Evolutionary conservation across 2,797 vertebrate species (phyloP).

Genomic region (Anableps anableps): DNA sequence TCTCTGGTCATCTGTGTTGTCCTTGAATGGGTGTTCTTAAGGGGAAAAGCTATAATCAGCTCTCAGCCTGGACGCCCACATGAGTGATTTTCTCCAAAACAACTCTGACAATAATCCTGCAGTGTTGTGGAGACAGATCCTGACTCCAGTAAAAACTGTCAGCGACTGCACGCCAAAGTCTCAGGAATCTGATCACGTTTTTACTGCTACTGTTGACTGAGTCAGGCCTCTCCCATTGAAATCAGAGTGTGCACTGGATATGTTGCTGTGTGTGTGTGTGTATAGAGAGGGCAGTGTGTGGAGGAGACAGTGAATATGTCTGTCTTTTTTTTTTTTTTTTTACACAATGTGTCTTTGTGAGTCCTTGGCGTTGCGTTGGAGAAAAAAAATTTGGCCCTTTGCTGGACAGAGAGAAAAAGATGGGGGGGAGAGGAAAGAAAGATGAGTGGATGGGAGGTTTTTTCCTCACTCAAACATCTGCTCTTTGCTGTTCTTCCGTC

Average conservation of each 20-base stretch:
- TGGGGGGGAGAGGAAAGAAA: slow-evolving; percentile 5
- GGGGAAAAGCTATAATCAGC: slow-evolving; percentile 29
- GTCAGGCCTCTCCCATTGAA: slow-evolving; percentile 72
- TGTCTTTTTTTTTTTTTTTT: slow-evolving; percentile 46
- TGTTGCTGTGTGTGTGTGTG: slow-evolving; percentile 26
- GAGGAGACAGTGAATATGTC: slow-evolving; percentile 58
- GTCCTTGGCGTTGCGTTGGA: slow-evolving; percentile 66
- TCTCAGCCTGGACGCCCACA: slow-evolving; percentile 32
- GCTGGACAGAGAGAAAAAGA: slow-evolving; percentile 22
- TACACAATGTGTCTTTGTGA: slow-evolving; percentile 83
- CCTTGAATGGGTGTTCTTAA: neutral
- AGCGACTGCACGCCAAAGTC: slow-evolving; percentile 47
- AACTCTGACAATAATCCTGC: slow-evolving; percentile 20
- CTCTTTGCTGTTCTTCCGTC: neutral
- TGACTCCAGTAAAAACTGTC: slow-evolving; percentile 26
- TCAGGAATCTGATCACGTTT: slow-evolving; percentile 73
- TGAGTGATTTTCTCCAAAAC: slow-evolving; percentile 33
- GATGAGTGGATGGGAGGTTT: slow-evolving; percentile 4
- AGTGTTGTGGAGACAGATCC: slow-evolving; percentile 34
- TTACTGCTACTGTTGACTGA: slow-evolving; percentile 68
- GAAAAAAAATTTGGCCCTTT: slow-evolving; percentile 57
- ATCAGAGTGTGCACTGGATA: slow-evolving; percentile 31
- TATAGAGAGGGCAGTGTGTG: slow-evolving; percentile 38
- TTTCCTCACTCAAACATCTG: slow-evolving; percentile 4
- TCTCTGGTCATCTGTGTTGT: slow-evolving; percentile 1